phyloP scores from a whole-genome alignment of 2,888 invertebrate species.

The Caenorhabditis angaria region DNA sequence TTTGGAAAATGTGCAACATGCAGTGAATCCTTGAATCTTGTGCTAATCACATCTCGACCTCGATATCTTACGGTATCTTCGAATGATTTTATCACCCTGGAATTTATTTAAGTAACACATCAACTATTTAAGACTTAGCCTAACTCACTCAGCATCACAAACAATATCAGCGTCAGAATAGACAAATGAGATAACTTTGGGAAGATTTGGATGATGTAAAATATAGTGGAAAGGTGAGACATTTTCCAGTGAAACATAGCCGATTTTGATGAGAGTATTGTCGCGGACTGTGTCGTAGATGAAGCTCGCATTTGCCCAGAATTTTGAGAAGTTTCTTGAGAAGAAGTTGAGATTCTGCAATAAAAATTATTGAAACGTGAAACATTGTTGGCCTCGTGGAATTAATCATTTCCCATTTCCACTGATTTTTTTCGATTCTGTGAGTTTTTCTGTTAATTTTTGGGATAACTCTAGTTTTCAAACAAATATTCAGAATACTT shows the following conservation, averaged over 20 bases:
- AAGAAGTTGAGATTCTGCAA: conserved; percentile 16
- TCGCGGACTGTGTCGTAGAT: conserved; percentile 11
- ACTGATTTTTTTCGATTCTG: no score
- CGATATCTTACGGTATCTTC: neutral
- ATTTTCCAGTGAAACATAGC: conserved; percentile 14
- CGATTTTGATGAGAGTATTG: conserved; percentile 7
- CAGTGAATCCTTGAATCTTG: conserved; percentile 18
- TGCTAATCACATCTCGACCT: conserved; percentile 3
- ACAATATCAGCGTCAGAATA: conserved; percentile 37
- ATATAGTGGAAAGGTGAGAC: conserved; percentile 23
- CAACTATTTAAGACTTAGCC: no score
- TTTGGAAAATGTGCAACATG: conserved; percentile 39
- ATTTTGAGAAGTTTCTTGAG: conserved; percentile 17
- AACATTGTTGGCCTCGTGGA: conserved; percentile 20
- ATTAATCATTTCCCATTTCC: neutral
- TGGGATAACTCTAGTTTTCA: no score
- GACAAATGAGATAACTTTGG: conserved; percentile 15
- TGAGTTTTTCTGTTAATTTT: no score
- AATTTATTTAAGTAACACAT: neutral
- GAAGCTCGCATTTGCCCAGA: conserved; percentile 15
- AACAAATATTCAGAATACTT: no score
- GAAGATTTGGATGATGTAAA: conserved; percentile 28
- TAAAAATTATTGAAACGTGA: no score
- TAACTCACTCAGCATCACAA: conserved; percentile 22
- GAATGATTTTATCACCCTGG: neutral